Base-by-base conservation (phyloP, 2,888 invertebrate genomes). In the Pterostichus niger region DNA sequence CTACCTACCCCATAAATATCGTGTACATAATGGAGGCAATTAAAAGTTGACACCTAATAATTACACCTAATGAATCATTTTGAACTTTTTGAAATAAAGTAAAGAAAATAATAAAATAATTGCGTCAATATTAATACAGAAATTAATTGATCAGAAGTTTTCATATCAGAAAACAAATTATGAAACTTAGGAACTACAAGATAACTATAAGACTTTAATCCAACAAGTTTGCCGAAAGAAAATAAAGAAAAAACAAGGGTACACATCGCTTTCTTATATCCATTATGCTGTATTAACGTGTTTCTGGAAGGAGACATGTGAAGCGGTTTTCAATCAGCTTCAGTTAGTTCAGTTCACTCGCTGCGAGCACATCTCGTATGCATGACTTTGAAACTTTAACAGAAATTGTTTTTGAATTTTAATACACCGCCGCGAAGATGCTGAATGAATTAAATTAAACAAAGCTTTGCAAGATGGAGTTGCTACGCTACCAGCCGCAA, bases 321-420 rank as follows among this genome's bases (percentile, higher is more conserved):
- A 13, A 81, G 40, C 71, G 73, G 40, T 73, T 81, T 81, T 81
- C 73, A 81, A 81, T 81, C 73, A 81, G 49, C 13, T 56, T 33
- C 40, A 76, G 35, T 40, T 13, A 54, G 33, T 52, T 40, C 17
- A 40, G 46, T 15, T 75, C 52, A n/a, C 56, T 56, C 68, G 68
- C 68, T 24, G 52, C 10, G 17, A 40, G 46, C 44, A 9, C 64
- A 80, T 68, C 80, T 52, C 52, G 64, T 80, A 80, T 80, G 80
- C 80, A 80, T 80, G 80, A 80, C 80, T 80, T 80, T 80, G 33
- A 64, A 80, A 68, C 80, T 80, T 80, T 31, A 13, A 49, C 64
- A 64, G 52, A 49, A 68, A 80, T 80, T 80, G 68, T 80, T 80
- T 80, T 33, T 68, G 33, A 61, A 80, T 80, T 80, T 80, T 80